Percentiles rank a stretch among this genome's conserved stretches.
These are phyloP conservation scores for Frankliniella fusca DNA, from an alignment of 2,888 invertebrate genomes.

Conservation along the genomic window DNA sequence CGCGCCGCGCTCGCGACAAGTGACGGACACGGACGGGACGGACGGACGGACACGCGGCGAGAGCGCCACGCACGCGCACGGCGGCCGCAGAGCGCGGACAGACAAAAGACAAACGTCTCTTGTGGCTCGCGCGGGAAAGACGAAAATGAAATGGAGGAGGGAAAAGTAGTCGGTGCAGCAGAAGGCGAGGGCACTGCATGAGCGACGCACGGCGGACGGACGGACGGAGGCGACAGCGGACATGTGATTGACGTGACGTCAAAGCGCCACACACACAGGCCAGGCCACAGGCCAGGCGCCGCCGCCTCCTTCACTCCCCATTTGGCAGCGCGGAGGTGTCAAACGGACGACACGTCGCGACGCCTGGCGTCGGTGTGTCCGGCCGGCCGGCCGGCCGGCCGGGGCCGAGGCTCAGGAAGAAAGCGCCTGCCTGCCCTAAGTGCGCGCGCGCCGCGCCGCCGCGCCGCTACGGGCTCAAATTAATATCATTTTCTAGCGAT, in stretches of 20 bases:
- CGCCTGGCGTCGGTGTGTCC: no score
- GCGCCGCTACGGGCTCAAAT: no score
- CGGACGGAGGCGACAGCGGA: neutral
- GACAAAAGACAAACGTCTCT: no score
- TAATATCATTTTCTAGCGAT: no score
- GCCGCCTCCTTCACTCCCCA: neutral
- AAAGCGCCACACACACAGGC: neutral
- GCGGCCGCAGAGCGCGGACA: no score
- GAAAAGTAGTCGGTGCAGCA: neutral
- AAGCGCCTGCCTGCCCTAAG: no score
- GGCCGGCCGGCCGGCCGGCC: no score
- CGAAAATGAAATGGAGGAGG: no score
- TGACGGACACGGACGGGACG: neutral
- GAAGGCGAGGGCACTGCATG: neutral
- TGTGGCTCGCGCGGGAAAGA: no score
- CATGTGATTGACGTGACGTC: neutral
- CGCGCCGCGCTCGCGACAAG: neutral
- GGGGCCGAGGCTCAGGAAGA: no score
- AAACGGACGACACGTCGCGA: neutral
- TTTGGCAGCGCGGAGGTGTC: neutral
- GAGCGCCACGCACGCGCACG: no score
- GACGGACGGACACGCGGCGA: neutral
- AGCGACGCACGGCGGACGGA: neutral
- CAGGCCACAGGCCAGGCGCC: neutral
- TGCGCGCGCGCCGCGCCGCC: no score